phyloP scores from a whole-genome alignment of 2,113 vertebrate species.

The Chaetura pelagica region DNA sequence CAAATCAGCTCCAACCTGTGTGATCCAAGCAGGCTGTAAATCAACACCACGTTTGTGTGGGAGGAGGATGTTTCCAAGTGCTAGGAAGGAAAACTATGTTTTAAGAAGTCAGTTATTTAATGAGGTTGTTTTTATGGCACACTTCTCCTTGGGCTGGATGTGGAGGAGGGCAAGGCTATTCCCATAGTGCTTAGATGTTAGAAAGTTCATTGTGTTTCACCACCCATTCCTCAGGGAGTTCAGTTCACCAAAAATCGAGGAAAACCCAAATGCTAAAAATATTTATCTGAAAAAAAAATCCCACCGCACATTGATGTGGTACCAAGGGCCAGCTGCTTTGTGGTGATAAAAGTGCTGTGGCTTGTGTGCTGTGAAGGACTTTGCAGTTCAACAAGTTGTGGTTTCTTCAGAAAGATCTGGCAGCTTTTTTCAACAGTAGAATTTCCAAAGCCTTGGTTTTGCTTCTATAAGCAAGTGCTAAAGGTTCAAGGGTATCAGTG shows the following conservation, averaged over 20 bases:
- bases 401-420: conserved; percentile 6
- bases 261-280: not conserved
- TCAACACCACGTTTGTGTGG: not conserved
- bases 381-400: not conserved
- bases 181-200: not conserved
- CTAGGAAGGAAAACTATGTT: not conserved
- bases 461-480: conserved; percentile 2
- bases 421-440: not conserved
- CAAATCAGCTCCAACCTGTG: not conserved
- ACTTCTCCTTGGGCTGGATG: not conserved
- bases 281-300: not conserved
- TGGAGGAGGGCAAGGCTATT: not conserved
- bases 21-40: not conserved
- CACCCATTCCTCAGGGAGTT: not conserved
- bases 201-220: not conserved
- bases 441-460: not conserved
- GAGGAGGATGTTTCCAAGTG: conserved; percentile 3
- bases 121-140: not conserved
- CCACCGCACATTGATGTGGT: not conserved
- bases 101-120: not conserved
- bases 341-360: not conserved
- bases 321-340: not conserved
- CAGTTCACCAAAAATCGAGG: not conserved
- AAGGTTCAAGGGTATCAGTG: not conserved
- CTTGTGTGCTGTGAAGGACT: not conserved